Evolutionary conservation across 2,797 vertebrate genomes (phyloP).

Genomic region (Odontamblyopus lacepedii): DNA sequence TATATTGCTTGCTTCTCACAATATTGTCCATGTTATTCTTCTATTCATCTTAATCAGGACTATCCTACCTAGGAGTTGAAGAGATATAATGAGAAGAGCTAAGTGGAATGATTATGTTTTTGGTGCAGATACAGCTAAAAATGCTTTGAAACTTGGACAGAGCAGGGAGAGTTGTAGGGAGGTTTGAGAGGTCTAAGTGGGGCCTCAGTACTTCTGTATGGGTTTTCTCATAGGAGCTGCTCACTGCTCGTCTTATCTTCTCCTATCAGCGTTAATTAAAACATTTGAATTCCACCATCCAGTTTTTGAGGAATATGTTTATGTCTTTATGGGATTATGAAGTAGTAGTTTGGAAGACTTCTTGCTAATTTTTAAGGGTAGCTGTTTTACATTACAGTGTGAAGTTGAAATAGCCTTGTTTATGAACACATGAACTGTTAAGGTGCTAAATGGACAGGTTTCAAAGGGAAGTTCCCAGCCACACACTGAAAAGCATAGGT

Average conservation of each 20-base stretch:
- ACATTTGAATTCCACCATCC: slow-evolving; percentile 78
- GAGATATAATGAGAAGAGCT: not conserved
- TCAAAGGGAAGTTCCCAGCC: slow-evolving; percentile 32
- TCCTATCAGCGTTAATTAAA: slow-evolving; percentile 82
- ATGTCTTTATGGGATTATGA: slow-evolving; percentile 64
- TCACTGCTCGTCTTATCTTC: slow-evolving; percentile 75
- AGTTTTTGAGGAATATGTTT: slow-evolving; percentile 61
- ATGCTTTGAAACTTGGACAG: not conserved
- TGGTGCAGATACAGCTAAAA: not conserved
- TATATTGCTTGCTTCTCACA: slow-evolving; percentile 8
- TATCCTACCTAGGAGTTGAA: not conserved
- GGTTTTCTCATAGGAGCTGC: slow-evolving; percentile 63
- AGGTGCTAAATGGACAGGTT: slow-evolving; percentile 3
- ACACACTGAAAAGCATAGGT: slow-evolving; percentile 6
- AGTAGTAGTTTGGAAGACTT: slow-evolving; percentile 69
- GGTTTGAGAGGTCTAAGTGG: slow-evolving; percentile 67
- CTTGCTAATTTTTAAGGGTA: slow-evolving; percentile 75
- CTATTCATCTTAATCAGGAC: not conserved
- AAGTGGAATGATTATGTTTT: not conserved
- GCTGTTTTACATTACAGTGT: slow-evolving; percentile 23
- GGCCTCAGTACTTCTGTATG: slow-evolving; percentile 77
- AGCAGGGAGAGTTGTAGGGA: slow-evolving; percentile 32
- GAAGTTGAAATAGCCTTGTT: not conserved
- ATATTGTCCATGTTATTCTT: slow-evolving; percentile 3
- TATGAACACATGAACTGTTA: not conserved